Evolutionary conservation across 2,113 vertebrate species (phyloP), one percentile per base, ranked within the genome.

Genomic region (Crypturellus undulatus): DNA sequence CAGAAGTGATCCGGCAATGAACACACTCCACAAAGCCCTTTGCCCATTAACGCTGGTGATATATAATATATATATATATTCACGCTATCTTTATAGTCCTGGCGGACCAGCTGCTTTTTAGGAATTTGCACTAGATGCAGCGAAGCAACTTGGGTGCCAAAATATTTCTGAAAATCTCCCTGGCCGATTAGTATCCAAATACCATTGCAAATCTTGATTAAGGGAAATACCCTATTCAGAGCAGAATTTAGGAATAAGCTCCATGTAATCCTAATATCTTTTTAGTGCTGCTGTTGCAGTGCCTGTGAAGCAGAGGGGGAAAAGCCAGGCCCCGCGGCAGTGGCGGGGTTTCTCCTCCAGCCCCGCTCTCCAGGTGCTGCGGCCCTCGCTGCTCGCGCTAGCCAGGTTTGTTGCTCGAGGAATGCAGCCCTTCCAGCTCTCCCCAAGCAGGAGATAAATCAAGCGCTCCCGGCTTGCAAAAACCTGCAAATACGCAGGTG

Each of bases 191-290:
- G 90, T 84, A 59, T 65, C 65, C 80, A 93, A 96, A 97, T 93
- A 90, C 62, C 69, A 92, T 81, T 59, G 77, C 63, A 97, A 96
- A 96, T 89, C 95, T 94, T 87, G 75, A 89, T 91, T 95, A 90
- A 83, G 79, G 56, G 72, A 91, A 92, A 87, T 91, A 96, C 79
- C 93, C 9, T 24, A 84, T 92, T 62, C 1, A 6, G 65, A 88
- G 70, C 52, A 3, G 76, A 8, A 54, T 85, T 95, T 96, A 93
- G 28, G 54, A 58, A 81, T 90, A 79, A 95, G 90, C 88, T 97
- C 85, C 87, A 92, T 65, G 79, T 89, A 70, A 16, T 59, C 93
- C 84, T 64, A 70, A 95, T 89, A 94, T 90, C 89, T 87, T 68
- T 81, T 73, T 96, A 96, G 93, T 91, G 80, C 84, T 0, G 7